phyloP scores from a whole-genome alignment of 1,140 invertebrate genomes.

The Drosophila lini region DNA sequence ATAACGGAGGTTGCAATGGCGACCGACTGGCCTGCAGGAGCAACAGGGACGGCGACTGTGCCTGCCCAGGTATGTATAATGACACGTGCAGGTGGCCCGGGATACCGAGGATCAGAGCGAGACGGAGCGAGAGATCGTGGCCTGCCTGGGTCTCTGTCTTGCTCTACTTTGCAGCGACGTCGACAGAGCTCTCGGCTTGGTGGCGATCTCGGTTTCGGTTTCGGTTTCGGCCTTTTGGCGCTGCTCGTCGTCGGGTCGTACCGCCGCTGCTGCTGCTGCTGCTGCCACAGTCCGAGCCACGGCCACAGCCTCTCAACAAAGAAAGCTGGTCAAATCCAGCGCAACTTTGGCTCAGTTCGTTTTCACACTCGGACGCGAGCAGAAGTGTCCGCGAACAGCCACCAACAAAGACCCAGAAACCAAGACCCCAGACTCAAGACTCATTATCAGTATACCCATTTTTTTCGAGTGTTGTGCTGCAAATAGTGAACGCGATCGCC shows the following conservation, averaged over 20 bases:
- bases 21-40: constrained; percentile 33
- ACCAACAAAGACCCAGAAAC: not conserved
- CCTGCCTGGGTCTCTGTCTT: constrained; percentile 8
- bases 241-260: constrained; percentile 28
- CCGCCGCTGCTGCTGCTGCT: not conserved
- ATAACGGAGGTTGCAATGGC: constrained; percentile 34
- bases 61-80: constrained; percentile 6
- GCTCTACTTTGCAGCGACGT: constrained; percentile 38
- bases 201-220: constrained; percentile 35
- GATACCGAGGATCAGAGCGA: constrained; percentile 18
- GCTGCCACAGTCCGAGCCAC: constrained; percentile 8
- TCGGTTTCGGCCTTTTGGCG: constrained; percentile 51
- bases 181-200: constrained; percentile 41
- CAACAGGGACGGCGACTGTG: constrained; percentile 30
- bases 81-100: constrained; percentile 26
- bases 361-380: constrained; percentile 80
- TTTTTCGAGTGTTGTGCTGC: constrained; percentile 58
- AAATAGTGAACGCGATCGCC: constrained; percentile 14
- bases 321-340: constrained; percentile 83
- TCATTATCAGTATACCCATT: constrained; percentile 5
- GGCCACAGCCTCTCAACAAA: constrained; percentile 72
- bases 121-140: constrained; percentile 2
- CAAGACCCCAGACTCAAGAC: not conserved
- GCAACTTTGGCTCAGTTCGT: constrained; percentile 80
- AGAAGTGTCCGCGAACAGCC: constrained; percentile 66